A percentile compares a stretch with the other conserved stretches of the same genome.
These are phyloP conservation scores for Heliothis virescens DNA, from an alignment of 1,140 invertebrate genomes.

Conservation along the genomic window DNA sequence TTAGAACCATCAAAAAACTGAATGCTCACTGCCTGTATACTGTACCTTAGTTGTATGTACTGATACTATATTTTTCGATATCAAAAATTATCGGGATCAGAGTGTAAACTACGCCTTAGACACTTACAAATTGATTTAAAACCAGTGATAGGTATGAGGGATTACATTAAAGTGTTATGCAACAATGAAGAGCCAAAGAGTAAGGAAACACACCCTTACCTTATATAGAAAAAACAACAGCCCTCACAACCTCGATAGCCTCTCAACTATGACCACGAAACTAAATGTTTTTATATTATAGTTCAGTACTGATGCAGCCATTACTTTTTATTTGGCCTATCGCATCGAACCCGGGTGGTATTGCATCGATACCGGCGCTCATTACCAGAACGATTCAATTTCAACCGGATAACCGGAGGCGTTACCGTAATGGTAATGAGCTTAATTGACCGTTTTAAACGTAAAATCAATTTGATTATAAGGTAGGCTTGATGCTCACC, in stretches of 20 bases:
- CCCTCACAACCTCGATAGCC: background rate
- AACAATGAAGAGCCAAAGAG: too few species aligned
- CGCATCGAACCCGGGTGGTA: constrained; percentile 43
- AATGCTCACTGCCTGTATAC: too few species aligned
- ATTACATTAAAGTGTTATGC: too few species aligned
- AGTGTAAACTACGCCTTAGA: too few species aligned
- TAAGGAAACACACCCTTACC: background rate
- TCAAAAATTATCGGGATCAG: too few species aligned
- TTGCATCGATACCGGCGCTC: constrained; percentile 46
- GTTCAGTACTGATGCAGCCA: constrained; percentile 2
- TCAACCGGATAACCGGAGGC: constrained; percentile 36
- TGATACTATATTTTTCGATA: too few species aligned
- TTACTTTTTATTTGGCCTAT: constrained; percentile 48
- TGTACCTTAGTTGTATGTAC: too few species aligned
- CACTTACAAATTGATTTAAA: too few species aligned
- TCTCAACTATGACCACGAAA: constrained; percentile 26
- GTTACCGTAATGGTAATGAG: constrained; percentile 49
- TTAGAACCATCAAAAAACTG: too few species aligned
- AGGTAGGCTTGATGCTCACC: background rate
- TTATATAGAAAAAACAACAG: background rate
- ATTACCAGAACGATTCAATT: constrained; percentile 55
- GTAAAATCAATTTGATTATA: constrained; percentile 43
- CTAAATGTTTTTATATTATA: constrained; percentile 39
- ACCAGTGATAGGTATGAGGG: too few species aligned
- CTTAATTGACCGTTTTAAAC: constrained; percentile 32